Evolutionary conservation across 2,113 vertebrate genomes (phyloP).

Genomic region (Phyllostomus hastatus): DNA sequence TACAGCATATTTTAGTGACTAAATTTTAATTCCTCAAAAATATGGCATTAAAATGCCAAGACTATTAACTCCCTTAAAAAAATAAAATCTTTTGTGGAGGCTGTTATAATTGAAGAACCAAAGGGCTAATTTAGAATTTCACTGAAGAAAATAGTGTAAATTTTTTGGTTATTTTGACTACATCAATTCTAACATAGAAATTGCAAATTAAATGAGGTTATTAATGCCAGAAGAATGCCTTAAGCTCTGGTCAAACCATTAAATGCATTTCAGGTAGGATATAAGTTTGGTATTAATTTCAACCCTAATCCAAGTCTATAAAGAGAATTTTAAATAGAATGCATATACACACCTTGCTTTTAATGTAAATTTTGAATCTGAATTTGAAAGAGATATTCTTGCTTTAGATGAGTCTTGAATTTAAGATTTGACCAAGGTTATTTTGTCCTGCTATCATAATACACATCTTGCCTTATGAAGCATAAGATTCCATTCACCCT

Average conservation of each 20-base stretch:
- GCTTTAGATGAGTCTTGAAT: neutral
- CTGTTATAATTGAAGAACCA: neutral
- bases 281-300: neutral
- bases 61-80: neutral
- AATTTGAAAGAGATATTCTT: neutral
- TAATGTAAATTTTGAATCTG: neutral
- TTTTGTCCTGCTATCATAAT: neutral
- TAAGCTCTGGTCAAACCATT: slow-evolving; percentile 12
- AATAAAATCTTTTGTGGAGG: neutral
- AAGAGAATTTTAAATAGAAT: slow-evolving; percentile 33
- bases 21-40: slow-evolving; percentile 24
- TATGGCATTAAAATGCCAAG: neutral
- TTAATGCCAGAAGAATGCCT: slow-evolving; percentile 27
- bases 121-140: slow-evolving; percentile 17
- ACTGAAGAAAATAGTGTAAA: slow-evolving; percentile 29
- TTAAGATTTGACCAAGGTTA: neutral
- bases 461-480: slow-evolving; percentile 13
- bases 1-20: neutral
- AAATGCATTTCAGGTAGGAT: neutral
- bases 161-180: neutral
- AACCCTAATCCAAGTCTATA: neutral
- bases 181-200: neutral
- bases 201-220: slow-evolving; percentile 43
- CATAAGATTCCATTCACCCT: neutral
- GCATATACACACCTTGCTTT: neutral